A percentile compares a stretch with the other conserved stretches of the same genome.
Evolutionary conservation across 2,797 vertebrate species (phyloP).

Genomic region (Antennarius maculatus): DNA sequence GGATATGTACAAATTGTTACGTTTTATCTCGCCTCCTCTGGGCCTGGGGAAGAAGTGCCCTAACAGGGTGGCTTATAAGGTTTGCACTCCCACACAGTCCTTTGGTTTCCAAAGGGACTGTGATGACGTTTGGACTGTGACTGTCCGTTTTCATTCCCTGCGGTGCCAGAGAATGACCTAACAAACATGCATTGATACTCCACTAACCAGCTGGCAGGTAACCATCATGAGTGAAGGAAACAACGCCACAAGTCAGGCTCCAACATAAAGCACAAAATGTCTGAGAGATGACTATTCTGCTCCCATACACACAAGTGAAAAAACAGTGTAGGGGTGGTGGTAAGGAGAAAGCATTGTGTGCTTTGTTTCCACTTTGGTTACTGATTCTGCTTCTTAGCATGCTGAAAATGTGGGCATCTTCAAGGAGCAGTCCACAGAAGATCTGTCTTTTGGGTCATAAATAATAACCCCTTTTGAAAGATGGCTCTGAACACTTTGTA

Average conservation of each 20-base stretch:
- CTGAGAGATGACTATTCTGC: slow-evolving; percentile 12
- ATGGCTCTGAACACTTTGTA: too few relatives aligned
- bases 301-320: slow-evolving; percentile 19
- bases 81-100: slow-evolving; percentile 84
- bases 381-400: slow-evolving; percentile 71
- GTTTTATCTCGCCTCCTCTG: slow-evolving; percentile 94
- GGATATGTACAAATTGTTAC: slow-evolving; percentile 99
- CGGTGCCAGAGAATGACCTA: slow-evolving; percentile 70
- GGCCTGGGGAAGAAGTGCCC: slow-evolving; percentile 98
- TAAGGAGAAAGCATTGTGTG: slow-evolving; percentile 59
- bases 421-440: slow-evolving; percentile 51
- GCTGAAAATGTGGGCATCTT: slow-evolving; percentile 60
- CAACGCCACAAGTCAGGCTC: slow-evolving; percentile 72
- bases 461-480: neutral
- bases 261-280: slow-evolving; percentile 27
- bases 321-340: slow-evolving; percentile 15
- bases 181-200: slow-evolving; percentile 60
- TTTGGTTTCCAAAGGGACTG: slow-evolving; percentile 53
- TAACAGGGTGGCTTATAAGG: slow-evolving; percentile 98
- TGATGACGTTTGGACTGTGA: slow-evolving; percentile 60
- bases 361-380: slow-evolving; percentile 73
- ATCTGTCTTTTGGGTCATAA: slow-evolving; percentile 4
- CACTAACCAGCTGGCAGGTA: slow-evolving; percentile 81
- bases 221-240: slow-evolving; percentile 73
- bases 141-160: slow-evolving; percentile 66